A percentile compares a stretch with the other conserved stretches of the same genome.
phyloP scores from a whole-genome alignment of 2,797 vertebrate genomes.

The Lepus townsendii region DNA sequence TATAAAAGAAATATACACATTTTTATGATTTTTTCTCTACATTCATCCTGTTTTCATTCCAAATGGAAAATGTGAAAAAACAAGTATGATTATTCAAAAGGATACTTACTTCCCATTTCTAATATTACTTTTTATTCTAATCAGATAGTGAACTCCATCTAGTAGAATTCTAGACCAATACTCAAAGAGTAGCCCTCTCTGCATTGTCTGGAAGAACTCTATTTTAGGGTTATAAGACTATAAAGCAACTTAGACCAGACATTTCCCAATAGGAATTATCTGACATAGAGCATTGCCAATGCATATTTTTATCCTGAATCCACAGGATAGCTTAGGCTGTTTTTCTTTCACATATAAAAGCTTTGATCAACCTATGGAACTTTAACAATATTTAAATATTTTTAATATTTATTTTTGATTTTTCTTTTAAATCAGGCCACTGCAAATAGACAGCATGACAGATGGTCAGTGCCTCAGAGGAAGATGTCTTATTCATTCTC shows the following conservation, averaged over 20 bases:
- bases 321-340: not conserved
- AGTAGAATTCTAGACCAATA: not conserved
- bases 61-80: conserved; percentile 5
- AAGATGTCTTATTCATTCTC: not conserved
- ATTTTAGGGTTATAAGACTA: not conserved
- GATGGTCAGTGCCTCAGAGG: not conserved
- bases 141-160: not conserved
- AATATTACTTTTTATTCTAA: not conserved
- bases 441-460: not conserved
- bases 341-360: not conserved
- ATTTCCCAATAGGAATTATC: not conserved
- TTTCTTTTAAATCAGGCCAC: not conserved
- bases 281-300: not conserved
- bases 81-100: not conserved
- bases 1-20: not conserved
- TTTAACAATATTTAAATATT: not conserved
- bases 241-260: not conserved
- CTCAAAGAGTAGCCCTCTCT: not conserved
- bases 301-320: not conserved
- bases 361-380: not conserved
- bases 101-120: not conserved
- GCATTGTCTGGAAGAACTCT: not conserved
- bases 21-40: not conserved
- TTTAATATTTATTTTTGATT: not conserved
- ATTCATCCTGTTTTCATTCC: conserved; percentile 22